phyloP scores from a whole-genome alignment of 2,113 vertebrate genomes.

The Sciurus niger region DNA sequence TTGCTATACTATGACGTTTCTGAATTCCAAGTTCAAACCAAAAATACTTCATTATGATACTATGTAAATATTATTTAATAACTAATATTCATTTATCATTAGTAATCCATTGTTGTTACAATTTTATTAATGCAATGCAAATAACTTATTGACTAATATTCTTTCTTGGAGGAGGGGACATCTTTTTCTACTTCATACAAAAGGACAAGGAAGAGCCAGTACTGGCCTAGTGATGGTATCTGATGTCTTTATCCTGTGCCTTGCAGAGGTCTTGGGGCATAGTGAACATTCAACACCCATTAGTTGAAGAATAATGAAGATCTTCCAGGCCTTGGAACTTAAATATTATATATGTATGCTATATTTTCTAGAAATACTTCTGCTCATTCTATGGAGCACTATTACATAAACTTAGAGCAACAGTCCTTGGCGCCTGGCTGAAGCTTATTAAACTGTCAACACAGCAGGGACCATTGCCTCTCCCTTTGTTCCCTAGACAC shows the following conservation, averaged over 20 bases:
- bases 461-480: neutral
- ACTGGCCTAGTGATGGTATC: neutral
- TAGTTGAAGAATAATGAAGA: neutral
- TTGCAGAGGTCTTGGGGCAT: neutral
- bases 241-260: neutral
- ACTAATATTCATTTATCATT: constrained; percentile 10
- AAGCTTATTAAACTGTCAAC: neutral
- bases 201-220: neutral
- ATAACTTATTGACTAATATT: neutral
- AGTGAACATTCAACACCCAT: neutral
- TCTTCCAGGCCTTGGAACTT: neutral
- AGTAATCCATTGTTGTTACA: constrained; percentile 1
- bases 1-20: constrained; percentile 15
- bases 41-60: neutral
- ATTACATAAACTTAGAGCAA: neutral
- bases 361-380: constrained; percentile 36
- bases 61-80: neutral
- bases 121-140: constrained; percentile 14
- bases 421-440: neutral
- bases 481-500: constrained; percentile 40
- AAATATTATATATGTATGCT: neutral
- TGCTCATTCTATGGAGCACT: neutral
- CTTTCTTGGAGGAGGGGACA: neutral
- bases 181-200: constrained; percentile 18
- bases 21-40: constrained; percentile 54